Evolutionary conservation across 1,140 invertebrate genomes (phyloP).

Genomic region (Drosophila saltans): DNA sequence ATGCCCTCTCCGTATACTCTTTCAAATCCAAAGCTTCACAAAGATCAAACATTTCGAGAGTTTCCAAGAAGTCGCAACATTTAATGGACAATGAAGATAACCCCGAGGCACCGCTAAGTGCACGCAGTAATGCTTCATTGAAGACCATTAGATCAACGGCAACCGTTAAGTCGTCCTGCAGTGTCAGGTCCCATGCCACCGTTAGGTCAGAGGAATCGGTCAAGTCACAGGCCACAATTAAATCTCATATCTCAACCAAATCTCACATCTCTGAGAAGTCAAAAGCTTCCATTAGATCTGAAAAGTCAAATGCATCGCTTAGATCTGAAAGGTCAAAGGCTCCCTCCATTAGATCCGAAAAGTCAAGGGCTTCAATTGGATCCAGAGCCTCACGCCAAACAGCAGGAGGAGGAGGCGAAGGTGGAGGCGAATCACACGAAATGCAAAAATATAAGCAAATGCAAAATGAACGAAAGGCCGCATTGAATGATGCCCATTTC

Average conservation of each 20-base stretch:
- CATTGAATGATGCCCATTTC: conserved; percentile 27
- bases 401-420: too few species aligned
- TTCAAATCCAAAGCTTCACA: background rate
- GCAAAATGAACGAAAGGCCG: conserved; percentile 4
- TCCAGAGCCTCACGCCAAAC: too few species aligned
- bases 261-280: background rate
- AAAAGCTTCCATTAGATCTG: background rate
- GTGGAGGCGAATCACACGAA: background rate
- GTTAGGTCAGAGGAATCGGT: conserved; percentile 23
- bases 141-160: background rate
- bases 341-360: background rate
- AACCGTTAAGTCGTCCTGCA: background rate
- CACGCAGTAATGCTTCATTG: conserved; percentile 24
- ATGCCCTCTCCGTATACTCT: background rate
- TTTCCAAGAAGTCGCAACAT: background rate
- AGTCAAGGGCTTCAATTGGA: background rate
- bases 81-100: background rate
- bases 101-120: conserved; percentile 21
- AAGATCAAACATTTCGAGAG: background rate
- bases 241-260: background rate
- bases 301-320: background rate
- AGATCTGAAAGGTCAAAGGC: too few species aligned
- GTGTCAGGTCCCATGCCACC: conserved; percentile 29
- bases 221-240: conserved; percentile 23
- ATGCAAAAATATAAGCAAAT: conserved; percentile 30